Evolutionary conservation across 1,140 invertebrate species (phyloP), one percentile per base, ranked within the genome.

Genomic region (Sinonovacula constricta): DNA sequence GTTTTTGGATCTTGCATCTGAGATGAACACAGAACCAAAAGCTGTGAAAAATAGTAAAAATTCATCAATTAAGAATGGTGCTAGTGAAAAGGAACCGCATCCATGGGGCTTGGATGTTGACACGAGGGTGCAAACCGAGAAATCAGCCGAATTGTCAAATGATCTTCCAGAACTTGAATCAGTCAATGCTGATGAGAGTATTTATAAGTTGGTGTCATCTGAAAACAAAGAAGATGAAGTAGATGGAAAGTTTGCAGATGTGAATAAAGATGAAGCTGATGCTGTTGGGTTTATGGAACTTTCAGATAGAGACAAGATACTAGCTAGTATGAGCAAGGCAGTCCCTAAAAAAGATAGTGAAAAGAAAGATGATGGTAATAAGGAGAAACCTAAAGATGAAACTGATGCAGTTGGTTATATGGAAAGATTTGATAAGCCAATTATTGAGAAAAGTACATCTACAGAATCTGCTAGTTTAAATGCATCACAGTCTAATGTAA

Each of bases 21-120:
- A 76, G 59, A 31, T 76, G 54, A 76, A 67, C 22, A 39, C 72
- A 30, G 72, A 76, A 24, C 72, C 72, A 56, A 76, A 66, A 49
- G 14, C 15, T 31, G 57, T 66, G 33, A 67, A 59, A 34, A 39
- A 67, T n/a, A 66, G 18, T 34, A 53, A 22, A 26, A 67, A 76
- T 59, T 59, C 45, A 24, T 34, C 39, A 33, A 45, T 66, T 18
- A 54, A 28, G 45, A 28, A 33, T 36, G 51, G 15, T 22, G 36
- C 26, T 12, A 10, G n/a, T 39, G 63, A 67, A 31, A 18, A 36
- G 31, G 53, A 57, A 34, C 56, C 53, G 51, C 72, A 76, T 59
- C 72, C 72, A 39, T 76, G 72, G 72, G 72, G 72, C 28, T 39
- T 76, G 24, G 72, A 76, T 65, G 18, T 12, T 4, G 63, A 76